Conservation (phyloP, 2,113 vertebrate genomes). For the Pomatostomus ruficeps region DNA sequence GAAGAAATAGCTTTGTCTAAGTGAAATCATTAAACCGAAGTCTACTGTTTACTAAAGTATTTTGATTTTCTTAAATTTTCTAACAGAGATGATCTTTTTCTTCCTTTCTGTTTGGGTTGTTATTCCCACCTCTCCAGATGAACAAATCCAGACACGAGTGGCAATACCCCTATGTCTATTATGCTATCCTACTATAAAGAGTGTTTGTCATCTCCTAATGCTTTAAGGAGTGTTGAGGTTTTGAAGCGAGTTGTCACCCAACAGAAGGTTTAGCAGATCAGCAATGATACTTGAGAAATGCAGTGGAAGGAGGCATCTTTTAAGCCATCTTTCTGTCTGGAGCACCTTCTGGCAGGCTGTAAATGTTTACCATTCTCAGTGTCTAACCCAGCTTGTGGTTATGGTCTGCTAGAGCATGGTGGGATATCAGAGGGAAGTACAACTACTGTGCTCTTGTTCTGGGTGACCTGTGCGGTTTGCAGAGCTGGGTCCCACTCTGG, state of each 20-base stretch:
- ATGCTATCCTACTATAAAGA: background rate
- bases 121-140: background rate
- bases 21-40: background rate
- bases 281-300: slow-evolving; percentile 34
- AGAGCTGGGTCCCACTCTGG: background rate
- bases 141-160: background rate
- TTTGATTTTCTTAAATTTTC: background rate
- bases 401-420: background rate
- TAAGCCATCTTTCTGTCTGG: slow-evolving; percentile 33
- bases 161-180: background rate
- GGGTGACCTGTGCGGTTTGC: background rate
- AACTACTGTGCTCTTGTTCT: background rate
- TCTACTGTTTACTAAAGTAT: background rate
- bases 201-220: background rate
- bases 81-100: background rate
- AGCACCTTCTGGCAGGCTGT: slow-evolving; percentile 10
- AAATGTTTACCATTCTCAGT: background rate
- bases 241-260: background rate
- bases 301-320: slow-evolving; percentile 19
- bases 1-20: background rate
- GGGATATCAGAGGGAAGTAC: background rate
- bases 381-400: slow-evolving; percentile 3
- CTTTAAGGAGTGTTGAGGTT: background rate
- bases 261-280: background rate
- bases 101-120: background rate